Conservation (phyloP, 2,113 vertebrate species). For the Silurus glanis region DNA sequence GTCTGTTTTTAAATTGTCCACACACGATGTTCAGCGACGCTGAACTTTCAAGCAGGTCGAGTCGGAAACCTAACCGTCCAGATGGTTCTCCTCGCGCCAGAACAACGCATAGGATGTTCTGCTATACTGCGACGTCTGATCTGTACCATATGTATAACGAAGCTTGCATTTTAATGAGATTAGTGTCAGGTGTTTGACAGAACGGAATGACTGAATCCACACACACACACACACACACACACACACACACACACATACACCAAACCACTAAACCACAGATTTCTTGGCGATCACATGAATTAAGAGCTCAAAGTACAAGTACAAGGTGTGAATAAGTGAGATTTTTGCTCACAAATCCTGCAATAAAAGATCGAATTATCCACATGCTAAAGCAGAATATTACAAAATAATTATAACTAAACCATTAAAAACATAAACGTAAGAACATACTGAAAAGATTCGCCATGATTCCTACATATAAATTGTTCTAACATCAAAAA, state of each 20-base stretch:
- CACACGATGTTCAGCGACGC: slow-evolving; percentile 56
- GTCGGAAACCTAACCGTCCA: slow-evolving; percentile 41
- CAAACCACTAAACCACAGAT: slow-evolving; percentile 38
- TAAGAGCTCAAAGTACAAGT: background rate
- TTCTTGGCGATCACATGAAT: slow-evolving; percentile 2
- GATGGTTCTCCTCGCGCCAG: slow-evolving; percentile 50
- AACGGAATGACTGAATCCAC: slow-evolving; percentile 42
- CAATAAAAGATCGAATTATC: background rate
- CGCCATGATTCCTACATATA: no score
- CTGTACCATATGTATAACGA: slow-evolving; percentile 48
- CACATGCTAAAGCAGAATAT: background rate
- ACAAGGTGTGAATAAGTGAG: background rate
- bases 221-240: slow-evolving; percentile 35
- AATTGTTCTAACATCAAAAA: no score
- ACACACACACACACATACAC: slow-evolving; percentile 23
- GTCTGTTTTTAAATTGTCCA: slow-evolving; percentile 59
- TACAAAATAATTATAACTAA: background rate
- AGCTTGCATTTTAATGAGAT: slow-evolving; percentile 54
- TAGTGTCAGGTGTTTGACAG: slow-evolving; percentile 57
- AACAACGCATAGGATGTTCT: slow-evolving; percentile 34
- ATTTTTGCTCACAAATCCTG: background rate
- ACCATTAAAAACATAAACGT: background rate
- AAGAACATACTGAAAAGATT: background rate
- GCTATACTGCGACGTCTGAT: slow-evolving; percentile 43
- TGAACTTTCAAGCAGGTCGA: slow-evolving; percentile 71